Evolutionary conservation across 1,140 invertebrate species (phyloP), one percentile per base, ranked within the genome.

Genomic region (Zaprionus vittiger): DNA sequence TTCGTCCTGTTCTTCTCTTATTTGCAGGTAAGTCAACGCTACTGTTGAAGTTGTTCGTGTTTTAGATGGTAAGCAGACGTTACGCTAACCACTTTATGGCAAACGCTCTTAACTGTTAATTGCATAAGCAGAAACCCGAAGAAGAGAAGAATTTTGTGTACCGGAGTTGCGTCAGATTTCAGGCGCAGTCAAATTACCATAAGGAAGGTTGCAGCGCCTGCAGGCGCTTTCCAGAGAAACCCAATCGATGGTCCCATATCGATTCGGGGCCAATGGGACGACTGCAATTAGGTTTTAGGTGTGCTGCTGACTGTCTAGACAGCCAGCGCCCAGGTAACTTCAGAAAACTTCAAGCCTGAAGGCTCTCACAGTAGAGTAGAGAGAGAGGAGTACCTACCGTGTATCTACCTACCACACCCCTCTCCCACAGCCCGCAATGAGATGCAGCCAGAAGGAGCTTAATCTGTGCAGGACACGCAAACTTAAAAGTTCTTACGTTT

Each of bases 401-500:
- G 20, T 28, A 28, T 28, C 26, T 9, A 17, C 41, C 41, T 34
- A 20, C 41, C 41, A 17, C n/a, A 47, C 38, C 38, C 37, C 4
- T 15, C 15, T 15, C 38, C n/a, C 38, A 28, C 26, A 28, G 6
- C n/a, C 55, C 24, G 24, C 12, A 56, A 56, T 14, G 26, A 66
- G 64, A 54, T 37, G 55, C 55, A 67, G 65, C 17, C 28, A 11
- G 63, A 24, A 56, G 41, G n/a, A 41, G 38, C 57, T 77, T 90
- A 90, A 90, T 90, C 85, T 80, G 71, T 70, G 64, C 81, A 85
- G 85, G 85, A 90, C 85, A 90, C 85, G 85, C 85, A 90, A 90
- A 59, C 17, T 41, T 61, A 22, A 26, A 61, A 31, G 34, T 49
- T 47, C 22, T 20, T 56, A 47, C 47, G 11, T 22, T 37, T 52